Base-by-base conservation (phyloP, 2,888 invertebrate species). In the Macrophya annulata region DNA sequence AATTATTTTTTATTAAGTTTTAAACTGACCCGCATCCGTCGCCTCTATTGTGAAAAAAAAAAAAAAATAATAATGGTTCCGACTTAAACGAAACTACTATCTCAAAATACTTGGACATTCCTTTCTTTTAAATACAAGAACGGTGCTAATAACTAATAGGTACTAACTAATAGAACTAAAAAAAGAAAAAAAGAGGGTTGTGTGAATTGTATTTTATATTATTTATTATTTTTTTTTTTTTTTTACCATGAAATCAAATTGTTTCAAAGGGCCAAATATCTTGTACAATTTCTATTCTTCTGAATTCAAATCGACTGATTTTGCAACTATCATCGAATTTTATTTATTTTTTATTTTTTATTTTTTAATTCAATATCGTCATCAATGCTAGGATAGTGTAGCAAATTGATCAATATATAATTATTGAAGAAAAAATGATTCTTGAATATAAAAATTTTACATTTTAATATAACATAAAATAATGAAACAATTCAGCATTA, bases 101-200 rank as follows among this genome's bases (percentile, higher is more conserved):
- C 43, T 37, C 51, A 43, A 25, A n/a, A 40, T 8, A 79, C 83
- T 83, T 83, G n/a, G 37, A 83, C 83, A 83, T 83, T 83, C 71
- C 83, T 31, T 68, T 83, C 45, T 31, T 68, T 68, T 83, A 45
- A 43, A 71, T 48, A 68, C 68, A 45, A 45, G 40, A 83, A 83
- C 65, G 83, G 83, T 83, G 83, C 83, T 83, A 83, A 83, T 83
- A 83, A 83, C 37, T 83, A 68, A 65, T 83, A 83, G 83, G 51
- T 83, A 83, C 25, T 83, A 83, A 83, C 74, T 43, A 74, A 68
- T 83, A 31, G 48, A 77, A 77, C 77, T 77, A 37, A 77, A 77
- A 79, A 59, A 81, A 8, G 5, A 31, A 48, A 48, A 48, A 48
- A 81, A 43, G 6, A 21, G 40, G 59, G 59, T 81, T 81, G 59